phyloP scores from a whole-genome alignment of 2,888 invertebrate species.

The Catocala nupta region DNA sequence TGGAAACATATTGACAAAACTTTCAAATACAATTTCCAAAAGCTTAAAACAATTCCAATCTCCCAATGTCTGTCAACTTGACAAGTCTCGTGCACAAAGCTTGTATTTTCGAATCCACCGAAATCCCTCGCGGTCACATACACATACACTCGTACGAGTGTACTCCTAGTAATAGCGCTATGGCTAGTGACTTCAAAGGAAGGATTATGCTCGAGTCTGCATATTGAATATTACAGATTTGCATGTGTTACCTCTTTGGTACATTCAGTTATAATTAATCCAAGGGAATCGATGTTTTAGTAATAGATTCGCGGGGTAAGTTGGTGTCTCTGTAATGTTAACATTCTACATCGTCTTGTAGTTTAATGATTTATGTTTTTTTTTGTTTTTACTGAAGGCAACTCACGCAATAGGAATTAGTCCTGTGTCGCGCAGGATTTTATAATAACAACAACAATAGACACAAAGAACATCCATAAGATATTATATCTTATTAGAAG shows the following conservation, averaged over 20 bases:
- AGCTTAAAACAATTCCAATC: slow-evolving; percentile 3
- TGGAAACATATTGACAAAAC: too few species aligned
- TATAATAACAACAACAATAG: too few species aligned
- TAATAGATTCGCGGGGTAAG: slow-evolving; percentile 9
- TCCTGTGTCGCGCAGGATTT: too few species aligned
- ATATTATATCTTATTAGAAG: too few species aligned
- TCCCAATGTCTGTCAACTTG: not conserved
- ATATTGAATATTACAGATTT: slow-evolving; percentile 49
- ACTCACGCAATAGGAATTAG: too few species aligned
- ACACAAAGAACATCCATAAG: too few species aligned
- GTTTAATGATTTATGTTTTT: too few species aligned
- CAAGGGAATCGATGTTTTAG: slow-evolving; percentile 20
- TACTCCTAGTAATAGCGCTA: not conserved
- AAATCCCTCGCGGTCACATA: slow-evolving; percentile 16
- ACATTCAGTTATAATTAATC: slow-evolving; percentile 23
- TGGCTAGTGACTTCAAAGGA: slow-evolving; percentile 33
- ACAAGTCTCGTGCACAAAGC: slow-evolving; percentile 9
- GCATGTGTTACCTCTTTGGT: slow-evolving; percentile 34
- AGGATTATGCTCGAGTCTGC: slow-evolving; percentile 36
- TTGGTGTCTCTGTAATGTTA: not conserved
- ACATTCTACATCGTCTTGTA: not conserved
- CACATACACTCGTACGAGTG: not conserved
- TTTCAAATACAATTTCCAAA: too few species aligned
- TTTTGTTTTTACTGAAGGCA: too few species aligned
- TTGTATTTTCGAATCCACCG: slow-evolving; percentile 1